Evolutionary conservation across 92 coral and sea anemone species (phyloP), one percentile per base, ranked within the genome.

Genomic region (Porites cylindrica): DNA sequence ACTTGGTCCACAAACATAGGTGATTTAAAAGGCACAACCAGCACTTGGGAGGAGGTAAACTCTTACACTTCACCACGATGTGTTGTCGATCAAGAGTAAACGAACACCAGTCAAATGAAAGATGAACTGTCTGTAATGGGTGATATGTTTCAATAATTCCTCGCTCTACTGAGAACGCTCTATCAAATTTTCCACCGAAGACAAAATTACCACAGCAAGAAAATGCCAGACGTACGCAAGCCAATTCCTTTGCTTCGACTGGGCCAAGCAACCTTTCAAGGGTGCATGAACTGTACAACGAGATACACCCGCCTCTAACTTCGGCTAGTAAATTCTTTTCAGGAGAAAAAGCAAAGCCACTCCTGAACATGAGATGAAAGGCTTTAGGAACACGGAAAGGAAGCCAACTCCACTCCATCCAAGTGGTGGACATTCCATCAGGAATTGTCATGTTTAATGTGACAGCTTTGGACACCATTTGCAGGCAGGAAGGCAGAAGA

Each of bases 181-280:
- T 29, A 67, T 65, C 82, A 51, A 78, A 72, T 38, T 77, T 66
- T 52, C 92, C 89, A 70, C 72, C 67, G 19, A 89, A 84, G 62
- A 89, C 84, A 77, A 71, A 78, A 65, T 23, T 70, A 2, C 72
- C 77, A 23, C 84, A 89, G 0, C 75, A 74, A 3, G 89, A 72
- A 65, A 89, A 89, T n/a, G 43, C 72, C 20, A 83, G 18, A 62
- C 56, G n/a, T 8, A 86, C 16, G 14, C 8, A 2, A 0, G 16
- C 61, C 10, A 0, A 29, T 1, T 52, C 58, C 0, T 52, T 1
- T 6, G 1, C 2, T 62, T 61, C 14, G 47, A 51, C 7, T 51
- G 84, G 64, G 62, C 74, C 65, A 0, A 2, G 51, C 9, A 65
- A 6, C 75, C 18, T 52, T 67, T 51, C 21, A 20, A 79, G 51